phyloP scores from a whole-genome alignment of 2,113 vertebrate species.

The Acanthisitta chloris region DNA sequence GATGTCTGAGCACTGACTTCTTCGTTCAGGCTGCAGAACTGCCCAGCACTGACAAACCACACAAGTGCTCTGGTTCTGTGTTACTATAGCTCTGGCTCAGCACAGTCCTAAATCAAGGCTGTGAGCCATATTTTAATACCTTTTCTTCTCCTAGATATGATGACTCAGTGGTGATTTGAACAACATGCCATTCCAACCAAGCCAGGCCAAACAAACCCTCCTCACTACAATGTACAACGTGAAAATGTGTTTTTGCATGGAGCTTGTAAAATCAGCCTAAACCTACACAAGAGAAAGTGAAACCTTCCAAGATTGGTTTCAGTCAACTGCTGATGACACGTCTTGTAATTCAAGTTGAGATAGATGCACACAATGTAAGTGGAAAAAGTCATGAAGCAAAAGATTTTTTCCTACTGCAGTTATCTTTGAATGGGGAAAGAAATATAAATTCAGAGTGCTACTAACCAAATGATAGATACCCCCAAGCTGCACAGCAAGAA shows the following conservation, averaged over 20 bases:
- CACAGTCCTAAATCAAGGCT: not conserved
- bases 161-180: not conserved
- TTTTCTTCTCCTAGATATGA: not conserved
- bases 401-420: not conserved
- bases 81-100: not conserved
- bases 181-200: not conserved
- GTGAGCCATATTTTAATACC: not conserved
- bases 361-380: not conserved
- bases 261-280: not conserved
- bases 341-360: not conserved
- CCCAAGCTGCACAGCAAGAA: not conserved
- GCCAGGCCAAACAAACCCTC: not conserved
- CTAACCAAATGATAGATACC: not conserved
- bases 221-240: not conserved
- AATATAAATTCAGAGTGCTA: not conserved
- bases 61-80: not conserved
- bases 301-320: not conserved
- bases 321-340: not conserved
- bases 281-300: not conserved
- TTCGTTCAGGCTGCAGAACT: not conserved
- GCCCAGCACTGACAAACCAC: not conserved
- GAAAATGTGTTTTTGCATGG: not conserved
- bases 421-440: not conserved
- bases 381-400: not conserved
- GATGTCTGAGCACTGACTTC: fast-evolving